phyloP scores from a whole-genome alignment of 1,140 invertebrate genomes.

The Sycophila sp. region DNA sequence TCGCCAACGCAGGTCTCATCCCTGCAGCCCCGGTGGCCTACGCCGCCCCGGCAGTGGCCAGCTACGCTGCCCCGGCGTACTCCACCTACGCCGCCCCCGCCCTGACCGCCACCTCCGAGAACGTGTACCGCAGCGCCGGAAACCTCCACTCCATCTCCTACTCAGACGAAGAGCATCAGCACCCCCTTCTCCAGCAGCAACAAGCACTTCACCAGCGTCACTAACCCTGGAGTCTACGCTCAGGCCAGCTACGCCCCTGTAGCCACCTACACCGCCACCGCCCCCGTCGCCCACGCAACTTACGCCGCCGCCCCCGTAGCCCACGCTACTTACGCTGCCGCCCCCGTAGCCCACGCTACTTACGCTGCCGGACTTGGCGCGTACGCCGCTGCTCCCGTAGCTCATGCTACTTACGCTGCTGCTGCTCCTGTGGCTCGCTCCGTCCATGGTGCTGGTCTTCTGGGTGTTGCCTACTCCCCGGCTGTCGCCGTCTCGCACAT shows the following conservation, averaged over 20 bases:
- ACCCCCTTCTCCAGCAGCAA: constrained; percentile 76
- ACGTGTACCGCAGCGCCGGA: constrained; percentile 71
- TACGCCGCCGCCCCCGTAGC: constrained; percentile 44
- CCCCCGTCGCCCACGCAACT: not conserved
- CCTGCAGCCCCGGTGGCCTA: constrained; percentile 42
- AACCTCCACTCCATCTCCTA: constrained; percentile 73
- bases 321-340: constrained; percentile 43
- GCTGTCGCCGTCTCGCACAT: constrained; percentile 76
- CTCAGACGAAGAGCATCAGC: constrained; percentile 73
- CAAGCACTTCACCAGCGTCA: constrained; percentile 72
- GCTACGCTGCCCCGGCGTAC: constrained; percentile 63
- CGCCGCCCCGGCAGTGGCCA: constrained; percentile 48
- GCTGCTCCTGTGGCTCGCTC: too few species aligned
- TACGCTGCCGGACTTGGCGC: too few species aligned
- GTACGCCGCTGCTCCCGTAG: not conserved
- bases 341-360: constrained; percentile 58
- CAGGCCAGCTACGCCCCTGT: constrained; percentile 59
- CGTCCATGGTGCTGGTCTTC: constrained; percentile 41
- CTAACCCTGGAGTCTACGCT: constrained; percentile 64
- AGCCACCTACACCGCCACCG: constrained; percentile 31
- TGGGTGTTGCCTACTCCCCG: constrained; percentile 69
- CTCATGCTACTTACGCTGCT: not conserved
- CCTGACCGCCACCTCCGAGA: constrained; percentile 70
- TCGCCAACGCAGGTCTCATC: constrained; percentile 4
- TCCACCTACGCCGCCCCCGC: constrained; percentile 67